Evolutionary conservation across 2,113 vertebrate species (phyloP), one percentile per base, ranked within the genome.

Genomic region (Suricata suricatta): DNA sequence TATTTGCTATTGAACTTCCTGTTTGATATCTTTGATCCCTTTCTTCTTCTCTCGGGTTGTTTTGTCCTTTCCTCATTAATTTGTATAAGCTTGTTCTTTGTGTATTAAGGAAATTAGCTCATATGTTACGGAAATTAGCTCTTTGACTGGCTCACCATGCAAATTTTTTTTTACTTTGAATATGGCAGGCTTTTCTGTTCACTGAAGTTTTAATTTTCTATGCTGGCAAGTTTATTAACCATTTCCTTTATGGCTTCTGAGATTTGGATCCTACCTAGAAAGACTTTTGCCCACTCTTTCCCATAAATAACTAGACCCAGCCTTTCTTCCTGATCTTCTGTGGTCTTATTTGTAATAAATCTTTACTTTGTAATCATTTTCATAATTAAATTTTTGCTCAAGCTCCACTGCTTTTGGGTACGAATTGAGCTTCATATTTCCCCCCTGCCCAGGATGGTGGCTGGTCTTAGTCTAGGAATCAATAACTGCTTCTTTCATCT

Each of bases 131-230:
- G 84, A 85, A 80, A 86, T 63, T 21, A 79, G 77, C 50, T 85
- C 79, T 96, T 71, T 29, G 35, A 60, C 47, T 83, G 14, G 50
- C n/a, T 87, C 5, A 17, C 1, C 10, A 68, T 17, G 14, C 31
- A 41, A 29, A 27, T 68, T 86, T 86, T 71, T 47, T 90, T 82
- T 84, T 35, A 87, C 35, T 90, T 74, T 69, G 27, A 47, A 0
- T 60, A n/a, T 21, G 47, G 27, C 41, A 17, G 57, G 57, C 9
- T 52, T 82, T 31, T 35, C 80, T 87, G 35, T 85, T 77, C 83
- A 52, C 60, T 29, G 10, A 52, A 66, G 60, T 60, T 95, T 95
- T 86, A 14, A 41, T 97, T 95, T 93, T 74, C 88, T 89, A 10
- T 60, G 15, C 41, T 47, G 14, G 14, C 21, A 63, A 91, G 44